phyloP scores from a whole-genome alignment of 64 coral and sea anemone genomes.

The Hydrozoanthus tunicans region DNA sequence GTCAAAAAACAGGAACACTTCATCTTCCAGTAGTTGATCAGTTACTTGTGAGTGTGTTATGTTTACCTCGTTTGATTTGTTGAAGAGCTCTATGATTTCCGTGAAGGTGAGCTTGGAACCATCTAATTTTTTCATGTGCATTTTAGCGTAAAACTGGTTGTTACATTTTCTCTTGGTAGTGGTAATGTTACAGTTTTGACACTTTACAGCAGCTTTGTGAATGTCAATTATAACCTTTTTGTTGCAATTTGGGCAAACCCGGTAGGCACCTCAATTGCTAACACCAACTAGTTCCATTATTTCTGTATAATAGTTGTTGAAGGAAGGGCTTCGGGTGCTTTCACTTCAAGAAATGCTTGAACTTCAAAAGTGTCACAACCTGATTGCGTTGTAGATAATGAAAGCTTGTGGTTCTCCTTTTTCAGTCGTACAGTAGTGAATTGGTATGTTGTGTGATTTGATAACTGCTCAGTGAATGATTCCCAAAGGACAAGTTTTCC shows the following conservation, averaged over 20 bases:
- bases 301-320: conserved; percentile 11
- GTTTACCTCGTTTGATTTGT: conserved; percentile 18
- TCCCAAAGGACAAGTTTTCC: conserved; percentile 25
- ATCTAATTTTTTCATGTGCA: conserved; percentile 18
- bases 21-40: conserved; percentile 16
- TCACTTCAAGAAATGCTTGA: conserved; percentile 19
- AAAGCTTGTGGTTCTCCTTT: background rate
- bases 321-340: conserved; percentile 34
- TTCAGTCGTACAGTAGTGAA: conserved; percentile 7
- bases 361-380: background rate
- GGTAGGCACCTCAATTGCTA: background rate
- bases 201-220: conserved; percentile 3
- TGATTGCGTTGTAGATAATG: conserved; percentile 3
- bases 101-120: conserved; percentile 10
- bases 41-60: conserved; percentile 25
- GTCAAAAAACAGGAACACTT: background rate
- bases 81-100: conserved; percentile 14
- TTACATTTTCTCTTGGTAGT: conserved; percentile 11
- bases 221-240: background rate
- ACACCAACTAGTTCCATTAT: conserved; percentile 31
- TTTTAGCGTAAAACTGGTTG: conserved; percentile 24
- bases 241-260: background rate
- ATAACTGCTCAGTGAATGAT: conserved; percentile 1
- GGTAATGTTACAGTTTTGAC: background rate
- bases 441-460: conserved; percentile 10